A percentile compares a stretch with the other conserved stretches of the same genome.
phyloP scores from a whole-genome alignment of 2,797 vertebrate genomes.

The Furcifer pardalis region DNA sequence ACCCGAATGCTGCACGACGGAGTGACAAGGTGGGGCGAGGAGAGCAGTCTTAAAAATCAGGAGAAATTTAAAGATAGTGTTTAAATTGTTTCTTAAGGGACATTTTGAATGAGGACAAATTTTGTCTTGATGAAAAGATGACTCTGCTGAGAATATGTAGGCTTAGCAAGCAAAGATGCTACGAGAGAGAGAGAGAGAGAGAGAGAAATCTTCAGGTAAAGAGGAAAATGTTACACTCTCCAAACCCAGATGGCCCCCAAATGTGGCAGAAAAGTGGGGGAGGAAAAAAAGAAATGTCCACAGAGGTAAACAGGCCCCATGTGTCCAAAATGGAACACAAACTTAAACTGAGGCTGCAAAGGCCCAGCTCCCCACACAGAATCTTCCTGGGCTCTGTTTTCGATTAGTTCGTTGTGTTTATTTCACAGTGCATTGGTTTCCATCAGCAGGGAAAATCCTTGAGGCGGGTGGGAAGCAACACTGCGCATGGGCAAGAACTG shows the following conservation, averaged over 20 bases:
- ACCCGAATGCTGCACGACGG: too few species aligned
- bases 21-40: too few species aligned
- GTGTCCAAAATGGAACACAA: neutral
- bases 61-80: too few species aligned
- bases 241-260: neutral
- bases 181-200: too few species aligned
- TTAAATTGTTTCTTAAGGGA: too few species aligned
- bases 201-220: neutral
- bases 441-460: neutral
- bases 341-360: neutral
- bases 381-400: neutral
- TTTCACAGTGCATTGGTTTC: neutral
- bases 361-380: neutral
- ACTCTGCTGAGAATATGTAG: too few species aligned
- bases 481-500: neutral
- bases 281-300: neutral
- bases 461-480: neutral
- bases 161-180: too few species aligned
- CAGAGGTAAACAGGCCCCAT: conserved; percentile 8
- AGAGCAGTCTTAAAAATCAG: too few species aligned
- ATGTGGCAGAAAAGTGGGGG: neutral
- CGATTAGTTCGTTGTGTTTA: neutral
- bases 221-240: neutral
- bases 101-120: too few species aligned
- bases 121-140: too few species aligned